A percentile compares a stretch with the other conserved stretches of the same genome.
Conservation (phyloP, 53 echinoderm and acorn worm genomes). For the Hippasteria phrygiana region DNA sequence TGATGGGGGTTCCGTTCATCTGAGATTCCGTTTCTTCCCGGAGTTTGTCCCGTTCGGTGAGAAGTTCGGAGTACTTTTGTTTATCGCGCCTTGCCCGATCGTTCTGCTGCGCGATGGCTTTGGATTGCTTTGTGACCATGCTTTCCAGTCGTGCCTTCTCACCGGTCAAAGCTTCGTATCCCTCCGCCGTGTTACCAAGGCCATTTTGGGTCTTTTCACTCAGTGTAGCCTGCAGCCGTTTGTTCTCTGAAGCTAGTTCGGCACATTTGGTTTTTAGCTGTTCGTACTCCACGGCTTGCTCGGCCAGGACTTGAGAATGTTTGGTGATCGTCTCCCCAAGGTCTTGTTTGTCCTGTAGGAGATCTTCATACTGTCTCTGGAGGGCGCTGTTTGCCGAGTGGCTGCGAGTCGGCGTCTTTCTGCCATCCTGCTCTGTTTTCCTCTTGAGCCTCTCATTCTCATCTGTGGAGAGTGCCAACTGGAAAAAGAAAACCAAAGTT, state of each 20-base stretch:
- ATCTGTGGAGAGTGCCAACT: conserved; percentile 89
- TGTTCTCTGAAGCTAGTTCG: conserved; percentile 45
- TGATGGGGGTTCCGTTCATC: conserved; percentile 32
- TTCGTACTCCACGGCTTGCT: conserved; percentile 74
- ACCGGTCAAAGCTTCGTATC: conserved; percentile 60
- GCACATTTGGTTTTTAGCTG: conserved; percentile 58
- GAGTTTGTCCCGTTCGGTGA: conserved; percentile 73
- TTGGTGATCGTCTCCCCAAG: conserved; percentile 76
- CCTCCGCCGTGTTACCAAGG: conserved; percentile 28
- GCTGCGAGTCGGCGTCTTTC: conserved; percentile 54
- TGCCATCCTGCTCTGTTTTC: conserved; percentile 59
- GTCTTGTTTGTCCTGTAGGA: conserved; percentile 77
- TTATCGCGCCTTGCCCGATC: conserved; percentile 82
- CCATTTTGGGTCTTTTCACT: conserved; percentile 53
- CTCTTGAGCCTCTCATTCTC: conserved; percentile 81
- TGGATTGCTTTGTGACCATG: conserved; percentile 81
- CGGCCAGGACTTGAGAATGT: conserved; percentile 71
- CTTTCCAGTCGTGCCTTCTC: conserved; percentile 77
- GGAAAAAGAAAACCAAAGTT: conserved; percentile 8
- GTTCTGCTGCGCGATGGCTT: conserved; percentile 88
- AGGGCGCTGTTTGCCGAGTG: conserved; percentile 45
- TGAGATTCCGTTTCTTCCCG: conserved; percentile 13
- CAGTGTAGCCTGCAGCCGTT: conserved; percentile 45
- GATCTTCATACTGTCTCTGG: conserved; percentile 66
- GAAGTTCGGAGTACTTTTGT: conserved; percentile 71